These are phyloP conservation scores for Dromococcyx pavoninus DNA, from an alignment of 2,797 vertebrate species.

Conservation along the genomic window DNA sequence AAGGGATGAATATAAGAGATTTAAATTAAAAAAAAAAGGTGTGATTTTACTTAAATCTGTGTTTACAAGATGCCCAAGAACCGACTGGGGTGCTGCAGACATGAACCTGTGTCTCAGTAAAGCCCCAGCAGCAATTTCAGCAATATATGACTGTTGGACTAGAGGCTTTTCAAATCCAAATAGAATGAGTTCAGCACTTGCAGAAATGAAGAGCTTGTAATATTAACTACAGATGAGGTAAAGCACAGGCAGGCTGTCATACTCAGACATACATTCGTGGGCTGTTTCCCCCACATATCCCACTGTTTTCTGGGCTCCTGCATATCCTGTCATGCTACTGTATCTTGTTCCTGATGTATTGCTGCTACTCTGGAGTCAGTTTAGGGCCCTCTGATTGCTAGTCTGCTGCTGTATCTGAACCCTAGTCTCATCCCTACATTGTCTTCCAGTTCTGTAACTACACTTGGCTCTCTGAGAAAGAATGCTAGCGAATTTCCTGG, in stretches of 20 bases:
- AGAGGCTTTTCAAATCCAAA: not conserved
- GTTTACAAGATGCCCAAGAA: not conserved
- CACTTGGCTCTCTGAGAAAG: not conserved
- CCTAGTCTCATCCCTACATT: not conserved
- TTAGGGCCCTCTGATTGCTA: not conserved
- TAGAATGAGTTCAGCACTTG: not conserved
- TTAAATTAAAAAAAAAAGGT: not conserved
- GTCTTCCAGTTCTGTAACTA: not conserved
- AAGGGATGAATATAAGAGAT: not conserved
- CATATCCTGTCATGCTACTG: not conserved
- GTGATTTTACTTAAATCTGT: not conserved
- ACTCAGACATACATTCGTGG: not conserved
- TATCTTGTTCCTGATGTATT: not conserved
- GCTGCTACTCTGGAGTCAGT: not conserved
- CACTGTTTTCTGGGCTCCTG: not conserved
- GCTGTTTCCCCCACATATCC: not conserved
- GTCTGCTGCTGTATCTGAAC: not conserved
- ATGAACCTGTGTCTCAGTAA: not conserved
- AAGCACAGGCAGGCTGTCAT: not conserved
- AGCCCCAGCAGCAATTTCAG: not conserved
- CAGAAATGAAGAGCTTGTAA: not conserved
- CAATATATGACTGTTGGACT: not conserved
- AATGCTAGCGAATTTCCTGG: not conserved
- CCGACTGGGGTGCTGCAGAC: not conserved
- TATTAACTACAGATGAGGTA: not conserved